phyloP scores from a whole-genome alignment of 2,797 vertebrate genomes.

The Orientallactaga sibirica region DNA sequence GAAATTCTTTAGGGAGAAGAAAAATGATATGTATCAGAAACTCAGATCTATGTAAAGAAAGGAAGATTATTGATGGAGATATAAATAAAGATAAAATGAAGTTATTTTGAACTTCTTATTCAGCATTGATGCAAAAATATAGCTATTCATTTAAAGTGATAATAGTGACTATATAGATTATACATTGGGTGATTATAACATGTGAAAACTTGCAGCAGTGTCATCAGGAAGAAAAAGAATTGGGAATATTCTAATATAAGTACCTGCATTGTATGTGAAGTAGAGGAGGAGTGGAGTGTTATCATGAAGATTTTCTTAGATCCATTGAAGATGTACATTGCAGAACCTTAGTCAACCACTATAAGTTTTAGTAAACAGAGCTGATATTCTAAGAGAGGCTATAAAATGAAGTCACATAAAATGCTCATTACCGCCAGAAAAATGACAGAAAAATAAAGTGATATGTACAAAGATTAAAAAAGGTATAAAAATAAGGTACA shows the following conservation, averaged over 20 bases:
- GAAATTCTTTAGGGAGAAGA: background rate
- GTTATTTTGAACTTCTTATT: background rate
- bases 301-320: background rate
- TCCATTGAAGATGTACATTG: background rate
- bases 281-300: too few species aligned
- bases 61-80: background rate
- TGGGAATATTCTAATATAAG: background rate
- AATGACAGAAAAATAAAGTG: background rate
- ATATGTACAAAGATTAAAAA: background rate
- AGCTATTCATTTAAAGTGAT: background rate
- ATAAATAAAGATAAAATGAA: slow-evolving; percentile 12
- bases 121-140: background rate
- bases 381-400: slow-evolving; percentile 20
- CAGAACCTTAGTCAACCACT: background rate
- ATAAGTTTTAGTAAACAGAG: slow-evolving; percentile 26
- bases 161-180: background rate
- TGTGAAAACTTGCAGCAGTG: background rate
- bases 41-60: background rate
- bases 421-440: slow-evolving; percentile 19
- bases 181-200: background rate
- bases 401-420: slow-evolving; percentile 39
- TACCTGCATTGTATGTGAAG: background rate
- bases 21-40: background rate
- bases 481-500: background rate
- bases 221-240: background rate